phyloP scores from a whole-genome alignment of 2,113 vertebrate species.

The Alouatta palliata region DNA sequence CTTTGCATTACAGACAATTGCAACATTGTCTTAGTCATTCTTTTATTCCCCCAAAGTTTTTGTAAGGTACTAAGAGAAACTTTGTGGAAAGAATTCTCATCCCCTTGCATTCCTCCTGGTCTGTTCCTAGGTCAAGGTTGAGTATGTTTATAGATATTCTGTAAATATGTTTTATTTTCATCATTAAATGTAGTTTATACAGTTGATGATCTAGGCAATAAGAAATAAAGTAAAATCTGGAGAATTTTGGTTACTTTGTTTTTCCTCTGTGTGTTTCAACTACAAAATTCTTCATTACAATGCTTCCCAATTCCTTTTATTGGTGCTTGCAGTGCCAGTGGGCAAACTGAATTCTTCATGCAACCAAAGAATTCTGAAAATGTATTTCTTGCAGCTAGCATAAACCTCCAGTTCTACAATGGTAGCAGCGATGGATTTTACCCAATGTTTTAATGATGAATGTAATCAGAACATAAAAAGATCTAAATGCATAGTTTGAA shows the following conservation, averaged over 20 bases:
- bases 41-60: background rate
- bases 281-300: background rate
- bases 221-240: background rate
- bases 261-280: background rate
- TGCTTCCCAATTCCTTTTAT: background rate
- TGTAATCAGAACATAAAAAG: constrained; percentile 68
- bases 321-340: background rate
- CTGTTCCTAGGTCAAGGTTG: background rate
- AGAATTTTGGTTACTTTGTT: background rate
- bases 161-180: background rate
- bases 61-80: background rate
- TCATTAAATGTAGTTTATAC: background rate
- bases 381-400: constrained; percentile 10
- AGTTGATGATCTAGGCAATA: background rate
- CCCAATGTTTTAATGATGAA: constrained; percentile 49
- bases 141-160: background rate
- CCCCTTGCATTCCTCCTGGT: background rate
- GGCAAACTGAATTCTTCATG: constrained; percentile 24
- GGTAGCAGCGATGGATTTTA: background rate
- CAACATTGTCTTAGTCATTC: background rate
- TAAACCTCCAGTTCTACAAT: constrained; percentile 37
- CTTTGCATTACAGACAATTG: no score
- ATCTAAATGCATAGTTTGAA: constrained; percentile 59
- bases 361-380: constrained; percentile 45
- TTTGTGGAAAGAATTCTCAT: background rate